Base-by-base conservation (phyloP, 2,888 invertebrate species). In the Petrophora chlorosata region DNA sequence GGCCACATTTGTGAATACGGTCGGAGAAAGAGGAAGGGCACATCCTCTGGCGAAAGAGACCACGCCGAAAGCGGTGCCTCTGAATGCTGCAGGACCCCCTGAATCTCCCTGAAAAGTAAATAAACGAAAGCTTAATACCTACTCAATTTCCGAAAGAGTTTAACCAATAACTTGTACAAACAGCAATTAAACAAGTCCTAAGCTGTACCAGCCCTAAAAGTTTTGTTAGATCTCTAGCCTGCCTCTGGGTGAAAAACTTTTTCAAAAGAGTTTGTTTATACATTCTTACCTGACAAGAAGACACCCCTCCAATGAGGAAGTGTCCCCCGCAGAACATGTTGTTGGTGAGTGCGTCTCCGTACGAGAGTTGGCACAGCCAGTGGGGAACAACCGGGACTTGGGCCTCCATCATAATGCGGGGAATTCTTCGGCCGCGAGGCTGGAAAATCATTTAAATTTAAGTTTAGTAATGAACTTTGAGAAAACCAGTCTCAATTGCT, bases 271-370 rank as follows among this genome's bases (percentile, higher is more conserved):
- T n/a, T n/a, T 16, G 15, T 15, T 5, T 17, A 5, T 12, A 5
- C 13, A 32, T n/a, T 23, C 19, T 59, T 60, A 92, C 92, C 91
- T 92, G 92, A 70, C 92, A 92, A 29, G 91, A 90, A 41, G 92
- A 91, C 32, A 89, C 90, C 41, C 92, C 91, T 26, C 92, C 91
- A 2, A 90, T 87, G 10, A 91, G 79, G 59, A 91, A 83, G 60
- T 91, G 91, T 23, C 92, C 92, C 0, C 92, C 93, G 63, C 93
- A 93, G 67, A 93, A 87, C 93, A 93, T 93, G 61, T 91, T 84
- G 35, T 70, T 69, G 1, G 92, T 91, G 36, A 93, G 78, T 0
- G 87, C 75, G n/a, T 83, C 84, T 0, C 87, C 85, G 44, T 90
- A 90, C 0, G 90, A 84, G 10, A 88, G 67, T 4, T 79, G 77